Conservation (phyloP, 2,888 invertebrate species). For the Pristionchus arcanus region DNA sequence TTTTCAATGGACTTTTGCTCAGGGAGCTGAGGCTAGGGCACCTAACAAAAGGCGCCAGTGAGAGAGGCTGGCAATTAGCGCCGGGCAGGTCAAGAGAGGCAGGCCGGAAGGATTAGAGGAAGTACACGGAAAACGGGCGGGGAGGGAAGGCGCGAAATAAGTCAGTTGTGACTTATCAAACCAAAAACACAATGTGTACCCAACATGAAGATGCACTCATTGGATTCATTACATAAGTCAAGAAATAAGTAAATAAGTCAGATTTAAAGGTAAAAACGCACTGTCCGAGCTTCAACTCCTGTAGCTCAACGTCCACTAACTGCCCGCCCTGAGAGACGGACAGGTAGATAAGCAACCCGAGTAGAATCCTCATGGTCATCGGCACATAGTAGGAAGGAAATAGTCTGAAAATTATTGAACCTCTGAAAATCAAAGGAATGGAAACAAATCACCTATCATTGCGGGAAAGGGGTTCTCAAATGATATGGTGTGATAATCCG, state of each 20-base stretch:
- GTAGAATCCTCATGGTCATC: not conserved
- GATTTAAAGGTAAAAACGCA: conserved; percentile 60
- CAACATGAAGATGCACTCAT: not conserved
- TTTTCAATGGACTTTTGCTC: conserved; percentile 31
- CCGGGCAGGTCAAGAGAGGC: not conserved
- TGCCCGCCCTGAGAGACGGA: conserved; percentile 26
- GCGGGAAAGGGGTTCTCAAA: not conserved
- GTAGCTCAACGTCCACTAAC: conserved; percentile 70
- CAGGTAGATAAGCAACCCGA: not conserved
- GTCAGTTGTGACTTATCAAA: not conserved
- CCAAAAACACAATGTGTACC: not conserved
- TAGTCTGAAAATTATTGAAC: too few species aligned
- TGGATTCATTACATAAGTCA: not conserved
- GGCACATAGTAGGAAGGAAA: not conserved
- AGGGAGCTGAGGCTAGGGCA: not conserved
- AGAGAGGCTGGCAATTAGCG: conserved; percentile 36
- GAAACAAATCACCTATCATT: too few species aligned
- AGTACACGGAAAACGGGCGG: not conserved
- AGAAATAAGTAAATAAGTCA: too few species aligned
- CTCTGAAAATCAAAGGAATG: too few species aligned
- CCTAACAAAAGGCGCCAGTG: conserved; percentile 22
- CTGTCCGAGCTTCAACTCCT: conserved; percentile 73
- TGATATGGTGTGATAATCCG: conserved; percentile 31
- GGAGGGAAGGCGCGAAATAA: not conserved
- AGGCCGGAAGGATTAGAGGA: conserved; percentile 16